Percentiles rank a stretch among this genome's conserved stretches.
These are phyloP conservation scores for Tenebrosternarchus preto DNA, from an alignment of 2,113 vertebrate species.

Conservation along the genomic window DNA sequence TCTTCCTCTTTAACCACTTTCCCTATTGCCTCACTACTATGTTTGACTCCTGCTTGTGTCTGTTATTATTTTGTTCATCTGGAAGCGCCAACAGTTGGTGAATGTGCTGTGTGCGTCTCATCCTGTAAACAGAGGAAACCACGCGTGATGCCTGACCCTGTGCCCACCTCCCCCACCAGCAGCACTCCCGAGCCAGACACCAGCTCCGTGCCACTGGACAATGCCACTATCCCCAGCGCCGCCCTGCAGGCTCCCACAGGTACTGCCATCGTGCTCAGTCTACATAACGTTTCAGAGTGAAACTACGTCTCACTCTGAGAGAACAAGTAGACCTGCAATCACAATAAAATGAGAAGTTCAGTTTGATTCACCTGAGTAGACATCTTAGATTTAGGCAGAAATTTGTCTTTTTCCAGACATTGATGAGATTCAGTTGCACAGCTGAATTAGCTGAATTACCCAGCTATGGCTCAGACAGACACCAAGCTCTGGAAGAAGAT, in stretches of 20 bases:
- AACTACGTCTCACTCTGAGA: too few relatives aligned
- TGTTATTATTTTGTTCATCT: not conserved
- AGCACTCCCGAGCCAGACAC: constrained; percentile 98
- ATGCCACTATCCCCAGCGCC: constrained; percentile 94
- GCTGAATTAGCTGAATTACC: too few relatives aligned
- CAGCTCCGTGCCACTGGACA: constrained; percentile 95
- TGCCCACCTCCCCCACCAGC: constrained; percentile 93
- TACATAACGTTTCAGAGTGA: too few relatives aligned
- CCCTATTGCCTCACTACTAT: too few relatives aligned
- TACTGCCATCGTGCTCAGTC: constrained; percentile 55
- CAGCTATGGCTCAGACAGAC: too few relatives aligned
- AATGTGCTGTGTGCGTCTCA: constrained; percentile 25
- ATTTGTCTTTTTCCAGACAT: too few relatives aligned
- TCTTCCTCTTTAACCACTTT: constrained; percentile 55
- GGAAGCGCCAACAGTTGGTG: not conserved
- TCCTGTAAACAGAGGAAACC: constrained; percentile 85
- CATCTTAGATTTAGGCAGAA: too few relatives aligned
- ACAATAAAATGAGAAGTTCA: too few relatives aligned
- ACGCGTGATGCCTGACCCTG: constrained; percentile 85
- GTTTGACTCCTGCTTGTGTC: not conserved
- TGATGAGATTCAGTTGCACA: too few relatives aligned
- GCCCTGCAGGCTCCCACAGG: constrained; percentile 98
- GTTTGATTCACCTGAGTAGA: too few relatives aligned
- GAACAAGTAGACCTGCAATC: too few relatives aligned
- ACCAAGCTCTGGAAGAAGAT: too few relatives aligned